Conservation (phyloP, 2,113 vertebrate species). For the Rhea americana region DNA sequence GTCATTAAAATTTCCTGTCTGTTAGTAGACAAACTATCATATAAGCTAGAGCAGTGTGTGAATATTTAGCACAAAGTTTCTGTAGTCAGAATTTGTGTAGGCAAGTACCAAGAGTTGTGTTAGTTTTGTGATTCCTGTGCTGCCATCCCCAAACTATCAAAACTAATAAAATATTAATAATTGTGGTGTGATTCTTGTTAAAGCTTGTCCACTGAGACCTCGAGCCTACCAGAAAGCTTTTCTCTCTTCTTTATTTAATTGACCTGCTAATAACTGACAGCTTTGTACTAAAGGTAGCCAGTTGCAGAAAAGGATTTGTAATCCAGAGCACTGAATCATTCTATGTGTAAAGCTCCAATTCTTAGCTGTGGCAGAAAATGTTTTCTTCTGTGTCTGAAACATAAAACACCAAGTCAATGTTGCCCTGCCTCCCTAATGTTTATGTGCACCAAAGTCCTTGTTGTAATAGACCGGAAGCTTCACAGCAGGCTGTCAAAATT, state of each 20-base stretch:
- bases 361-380: background rate
- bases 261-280: background rate
- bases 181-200: background rate
- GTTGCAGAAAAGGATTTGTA: background rate
- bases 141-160: background rate
- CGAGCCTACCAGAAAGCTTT: background rate
- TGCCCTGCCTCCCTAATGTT: background rate
- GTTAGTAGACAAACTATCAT: background rate
- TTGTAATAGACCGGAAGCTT: background rate
- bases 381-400: background rate
- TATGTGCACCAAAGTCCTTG: background rate
- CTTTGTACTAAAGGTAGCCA: background rate
- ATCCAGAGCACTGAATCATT: background rate
- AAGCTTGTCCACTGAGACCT: background rate
- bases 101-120: background rate
- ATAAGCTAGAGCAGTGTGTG: background rate
- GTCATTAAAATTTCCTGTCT: background rate
- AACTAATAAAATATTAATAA: background rate
- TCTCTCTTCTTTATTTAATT: background rate
- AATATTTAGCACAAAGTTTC: background rate
- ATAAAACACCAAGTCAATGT: no score
- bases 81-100: background rate
- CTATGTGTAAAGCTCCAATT: no score
- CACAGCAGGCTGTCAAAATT: no score
- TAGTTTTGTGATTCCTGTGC: background rate